These are phyloP conservation scores for Scelioninae gen. 2 DNA, from an alignment of 2,888 invertebrate genomes.

Conservation along the genomic window DNA sequence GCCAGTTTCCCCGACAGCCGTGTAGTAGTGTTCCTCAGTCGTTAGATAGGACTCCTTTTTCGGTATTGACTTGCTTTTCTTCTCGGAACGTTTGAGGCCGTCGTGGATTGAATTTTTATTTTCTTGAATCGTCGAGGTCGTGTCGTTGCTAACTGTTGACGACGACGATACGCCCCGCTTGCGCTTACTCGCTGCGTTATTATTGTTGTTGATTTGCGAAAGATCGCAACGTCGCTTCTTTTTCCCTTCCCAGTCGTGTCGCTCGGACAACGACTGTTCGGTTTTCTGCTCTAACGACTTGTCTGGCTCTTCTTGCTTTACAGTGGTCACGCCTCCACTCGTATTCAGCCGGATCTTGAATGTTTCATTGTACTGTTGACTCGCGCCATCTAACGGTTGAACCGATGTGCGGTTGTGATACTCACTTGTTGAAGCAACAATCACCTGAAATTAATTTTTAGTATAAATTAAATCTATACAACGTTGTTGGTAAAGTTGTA, in stretches of 20 bases:
- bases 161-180: constrained; percentile 74
- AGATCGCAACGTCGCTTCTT: constrained; percentile 72
- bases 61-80: constrained; percentile 71
- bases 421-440: constrained; percentile 67
- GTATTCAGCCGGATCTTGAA: constrained; percentile 74
- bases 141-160: constrained; percentile 72
- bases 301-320: constrained; percentile 73
- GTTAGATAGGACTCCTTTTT: constrained; percentile 77
- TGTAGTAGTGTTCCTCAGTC: constrained; percentile 77
- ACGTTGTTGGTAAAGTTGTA: too few species aligned
- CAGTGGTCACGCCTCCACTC: constrained; percentile 73
- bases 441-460: constrained; percentile 44
- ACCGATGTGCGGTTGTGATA: constrained; percentile 61
- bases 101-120: constrained; percentile 66
- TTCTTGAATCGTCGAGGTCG: constrained; percentile 67
- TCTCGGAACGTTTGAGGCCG: constrained; percentile 67
- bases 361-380: constrained; percentile 70
- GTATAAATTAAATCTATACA: too few species aligned
- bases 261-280: constrained; percentile 62
- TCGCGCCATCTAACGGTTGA: constrained; percentile 63
- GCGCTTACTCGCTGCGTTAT: constrained; percentile 66
- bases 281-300: constrained; percentile 68
- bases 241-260: constrained; percentile 70
- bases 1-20: constrained; percentile 77
- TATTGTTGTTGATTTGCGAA: constrained; percentile 61